Evolutionary conservation across 53 echinoderm and acorn worm genomes (phyloP).

Genomic region (Astropecten irregularis): DNA sequence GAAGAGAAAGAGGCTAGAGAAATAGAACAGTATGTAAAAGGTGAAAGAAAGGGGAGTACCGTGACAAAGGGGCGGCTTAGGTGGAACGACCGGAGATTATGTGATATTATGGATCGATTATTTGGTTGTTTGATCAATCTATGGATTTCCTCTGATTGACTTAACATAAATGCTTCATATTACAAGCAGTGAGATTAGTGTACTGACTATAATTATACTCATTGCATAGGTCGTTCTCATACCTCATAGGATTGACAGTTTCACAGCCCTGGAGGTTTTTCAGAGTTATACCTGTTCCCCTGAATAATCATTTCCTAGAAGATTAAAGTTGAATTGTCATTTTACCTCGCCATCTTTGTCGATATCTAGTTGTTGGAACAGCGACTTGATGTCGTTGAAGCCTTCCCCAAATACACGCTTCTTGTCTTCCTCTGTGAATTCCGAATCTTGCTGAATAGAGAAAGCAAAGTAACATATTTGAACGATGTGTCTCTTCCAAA

Average conservation of each 20-base stretch:
- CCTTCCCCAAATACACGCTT: constrained; percentile 69
- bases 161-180: neutral
- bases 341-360: neutral
- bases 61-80: no score
- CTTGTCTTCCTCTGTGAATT: constrained; percentile 71
- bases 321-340: neutral
- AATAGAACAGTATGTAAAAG: no score
- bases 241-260: neutral
- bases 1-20: no score
- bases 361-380: constrained; percentile 26
- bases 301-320: neutral
- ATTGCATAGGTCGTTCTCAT: neutral
- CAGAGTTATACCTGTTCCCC: neutral
- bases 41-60: no score
- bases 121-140: no score
- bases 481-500: no score
- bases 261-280: neutral
- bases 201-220: neutral
- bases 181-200: neutral
- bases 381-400: neutral
- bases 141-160: no score
- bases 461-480: neutral
- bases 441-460: constrained; percentile 35
- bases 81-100: no score
- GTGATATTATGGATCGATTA: no score